Base-by-base conservation (phyloP, 2,888 invertebrate species). In the Enchytraeus crypticus region DNA sequence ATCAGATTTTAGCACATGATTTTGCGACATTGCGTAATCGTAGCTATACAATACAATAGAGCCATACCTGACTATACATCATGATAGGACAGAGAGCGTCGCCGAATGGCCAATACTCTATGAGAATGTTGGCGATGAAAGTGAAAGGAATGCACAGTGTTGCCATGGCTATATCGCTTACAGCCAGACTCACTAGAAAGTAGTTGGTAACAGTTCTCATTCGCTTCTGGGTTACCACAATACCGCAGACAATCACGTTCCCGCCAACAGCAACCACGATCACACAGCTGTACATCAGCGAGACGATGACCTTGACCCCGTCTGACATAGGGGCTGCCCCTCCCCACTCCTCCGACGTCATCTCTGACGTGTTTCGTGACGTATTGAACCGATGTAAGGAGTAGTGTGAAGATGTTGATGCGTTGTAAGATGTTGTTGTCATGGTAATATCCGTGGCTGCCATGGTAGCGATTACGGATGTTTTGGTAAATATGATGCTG, bases 51-150 rank as follows among this genome's bases (percentile, higher is more conserved):
- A n/a, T n/a, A n/a, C n/a, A n/a, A n/a, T n/a, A n/a, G n/a, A n/a
- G n/a, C n/a, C n/a, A n/a, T n/a, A 51, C 53, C 53, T 51, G 53
- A 32, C 32, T 33, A 30, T 51, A 51, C n/a, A 51, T 88, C 69
- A 92, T 90, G 38, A 88, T 81, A 64, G 88, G 87, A 77, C 92
- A 93, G 80, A 92, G 84, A 43, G 85, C 81, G 23, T 82, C 81
- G 1, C 92, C 92, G 74, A 92, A 93, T 0, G 91, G 90, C 92
- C 92, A 93, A 74, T 89, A 87, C 73, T 75, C 86, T 47, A 90
- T 82, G 68, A 92, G 82, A 54, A 89, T 81, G 71, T 86, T 86
- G 11, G 90, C 85, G 30, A 91, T 85, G 72, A 90, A 79, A 85
- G 77, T 77, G 63, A 80, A 77, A 11, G 81, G 81, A 59, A 81